Evolutionary conservation across 2,797 vertebrate species (phyloP), one percentile per base, ranked within the genome.

Genomic region (Acridotheres tristis): DNA sequence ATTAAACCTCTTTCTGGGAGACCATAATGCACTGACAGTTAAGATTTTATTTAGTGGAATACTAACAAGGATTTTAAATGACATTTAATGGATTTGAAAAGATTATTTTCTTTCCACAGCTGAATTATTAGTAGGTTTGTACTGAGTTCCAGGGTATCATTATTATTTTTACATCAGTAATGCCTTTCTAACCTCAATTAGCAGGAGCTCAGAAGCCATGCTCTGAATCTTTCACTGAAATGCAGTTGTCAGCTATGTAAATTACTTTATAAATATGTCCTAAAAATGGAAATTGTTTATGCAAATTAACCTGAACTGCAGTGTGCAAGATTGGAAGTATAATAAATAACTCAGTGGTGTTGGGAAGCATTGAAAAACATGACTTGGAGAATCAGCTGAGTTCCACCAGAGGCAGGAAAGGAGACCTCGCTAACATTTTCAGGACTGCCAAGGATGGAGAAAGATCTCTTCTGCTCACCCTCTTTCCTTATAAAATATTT

Each of bases 131-230:
- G 66, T 34, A 81, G 67, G 38, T 89, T 90, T 93, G 45, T 80
- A 89, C 27, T 40, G 45, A 92, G 68, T 87, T 95, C 45, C 84
- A 87, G 78, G 50, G 47, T 74, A 59, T 59, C 47, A 53, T 89
- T 82, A 72, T 80, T 88, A 59, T 71, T 93, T 94, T 93, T 68
- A 68, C 68, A 76, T 90, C 61, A 65, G 55, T 66, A 91, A 84
- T 71, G 57, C 34, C 73, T 96, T 93, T 95, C 85, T 91, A 88
- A 95, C 92, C 85, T 95, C 90, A 96, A 86, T 96, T 96, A 94
- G 43, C 90, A 94, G 58, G 73, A 91, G 85, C 93, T 26, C 81
- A 88, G 89, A 89, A 92, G 75, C n/a, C 88, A 81, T 0, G 0
- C 71, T 88, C 72, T 63, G 79, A 91, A 88, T 93, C 80, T 91